These are phyloP conservation scores for Oryzaephilus surinamensis DNA, from an alignment of 1,140 invertebrate species.

Conservation along the genomic window DNA sequence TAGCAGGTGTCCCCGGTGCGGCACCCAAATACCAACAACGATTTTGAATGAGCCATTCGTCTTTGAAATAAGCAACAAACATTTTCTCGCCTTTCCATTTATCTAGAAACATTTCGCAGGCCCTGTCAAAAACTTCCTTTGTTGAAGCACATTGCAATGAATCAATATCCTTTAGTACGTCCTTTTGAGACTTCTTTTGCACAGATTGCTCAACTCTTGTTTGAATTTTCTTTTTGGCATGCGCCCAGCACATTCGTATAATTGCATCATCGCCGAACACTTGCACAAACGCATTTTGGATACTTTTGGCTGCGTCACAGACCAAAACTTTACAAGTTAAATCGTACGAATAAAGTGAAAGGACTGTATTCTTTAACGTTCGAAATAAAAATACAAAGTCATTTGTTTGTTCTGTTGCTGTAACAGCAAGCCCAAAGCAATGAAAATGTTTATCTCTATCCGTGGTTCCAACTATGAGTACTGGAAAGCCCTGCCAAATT, in stretches of 20 bases:
- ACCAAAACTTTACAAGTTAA: neutral
- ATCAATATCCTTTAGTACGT: neutral
- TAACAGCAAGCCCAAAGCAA: constrained; percentile 3
- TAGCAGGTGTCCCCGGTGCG: neutral
- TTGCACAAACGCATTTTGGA: constrained; percentile 2
- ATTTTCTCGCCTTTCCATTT: neutral
- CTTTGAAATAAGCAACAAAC: constrained; percentile 1
- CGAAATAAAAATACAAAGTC: constrained; percentile 3
- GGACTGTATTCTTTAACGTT: constrained; percentile 4
- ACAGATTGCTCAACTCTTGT: neutral
- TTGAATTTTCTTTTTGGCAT: constrained; percentile 8
- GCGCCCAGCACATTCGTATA: constrained; percentile 7
- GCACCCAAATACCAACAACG: neutral
- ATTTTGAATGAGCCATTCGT: neutral
- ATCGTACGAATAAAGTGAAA: neutral
- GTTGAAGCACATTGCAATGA: neutral
- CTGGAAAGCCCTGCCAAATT: constrained; percentile 5
- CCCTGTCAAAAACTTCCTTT: neutral
- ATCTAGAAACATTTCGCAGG: neutral
- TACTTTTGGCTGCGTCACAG: neutral
- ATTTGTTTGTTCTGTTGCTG: constrained; percentile 3
- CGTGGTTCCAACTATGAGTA: too few relatives aligned
- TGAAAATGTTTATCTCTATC: neutral
- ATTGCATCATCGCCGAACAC: neutral
- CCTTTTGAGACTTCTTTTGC: constrained; percentile 2